Conservation (phyloP, 2,113 vertebrate genomes). For the Melanostigma gelatinosum region DNA sequence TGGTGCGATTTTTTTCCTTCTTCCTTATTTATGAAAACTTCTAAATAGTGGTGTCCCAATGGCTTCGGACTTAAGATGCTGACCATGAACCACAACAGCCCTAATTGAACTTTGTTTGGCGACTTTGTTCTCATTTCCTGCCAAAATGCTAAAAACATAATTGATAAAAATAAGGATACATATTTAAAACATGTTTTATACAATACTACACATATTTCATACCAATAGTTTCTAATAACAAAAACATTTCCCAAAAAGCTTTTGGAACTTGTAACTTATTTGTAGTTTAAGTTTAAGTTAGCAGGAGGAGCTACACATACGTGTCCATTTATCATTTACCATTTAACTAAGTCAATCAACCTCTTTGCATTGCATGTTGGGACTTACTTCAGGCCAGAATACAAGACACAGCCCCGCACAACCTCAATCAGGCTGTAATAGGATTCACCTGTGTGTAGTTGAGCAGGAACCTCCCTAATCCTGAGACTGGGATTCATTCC, state of each 20-base stretch:
- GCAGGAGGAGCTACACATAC: not conserved
- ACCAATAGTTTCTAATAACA: not conserved
- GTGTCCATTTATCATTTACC: not conserved
- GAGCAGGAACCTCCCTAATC: not conserved
- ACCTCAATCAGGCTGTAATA: conserved; percentile 50
- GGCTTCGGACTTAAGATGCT: too few species aligned
- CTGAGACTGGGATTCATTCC: not conserved
- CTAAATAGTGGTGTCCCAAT: not conserved
- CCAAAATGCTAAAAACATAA: not conserved
- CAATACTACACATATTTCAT: not conserved
- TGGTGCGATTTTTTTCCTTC: too few species aligned
- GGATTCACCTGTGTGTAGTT: conserved; percentile 66
- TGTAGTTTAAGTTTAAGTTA: not conserved
- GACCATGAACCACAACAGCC: not conserved
- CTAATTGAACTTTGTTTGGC: not conserved
- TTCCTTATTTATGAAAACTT: too few species aligned
- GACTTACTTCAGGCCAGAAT: not conserved
- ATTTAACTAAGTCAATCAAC: not conserved
- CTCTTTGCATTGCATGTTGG: not conserved
- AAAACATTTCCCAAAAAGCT: not conserved
- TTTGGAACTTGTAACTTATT: not conserved
- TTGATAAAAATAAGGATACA: not conserved
- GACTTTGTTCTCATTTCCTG: not conserved
- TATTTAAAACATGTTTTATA: not conserved
- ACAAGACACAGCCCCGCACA: not conserved